Evolutionary conservation across 2,797 vertebrate genomes (phyloP), one percentile per base, ranked within the genome.

Genomic region (Echiichthys vipera): DNA sequence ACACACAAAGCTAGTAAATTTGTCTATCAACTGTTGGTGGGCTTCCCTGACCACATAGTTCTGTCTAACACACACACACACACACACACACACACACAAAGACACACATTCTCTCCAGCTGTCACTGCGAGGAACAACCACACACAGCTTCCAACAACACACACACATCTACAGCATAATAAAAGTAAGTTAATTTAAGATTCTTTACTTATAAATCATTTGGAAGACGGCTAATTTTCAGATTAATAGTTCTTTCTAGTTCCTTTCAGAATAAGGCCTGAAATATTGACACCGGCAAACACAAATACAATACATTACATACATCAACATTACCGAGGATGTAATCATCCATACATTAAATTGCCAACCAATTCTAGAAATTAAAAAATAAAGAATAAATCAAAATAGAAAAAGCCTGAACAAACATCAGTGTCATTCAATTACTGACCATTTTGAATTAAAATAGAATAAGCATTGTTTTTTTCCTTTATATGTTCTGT

Each of bases 61-160:
- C n/a, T 46, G 27, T 13, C 22, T 56, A 15, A 47, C 53, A 59
- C 70, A 39, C 54, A 5, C 17, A 45, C 57, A 29, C 42, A 36
- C 54, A 25, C 45, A 36, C 49, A 25, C 27, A 13, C 49, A 25
- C 59, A 50, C 46, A 64, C 34, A 61, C 40, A 69, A 43, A 80
- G 32, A 57, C 67, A 72, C 68, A 61, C 65, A 49, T 25, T 71
- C 13, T 12, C n/a, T 43, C 42, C 87, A 88, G 79, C 79, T 85
- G 85, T 73, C 73, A 46, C 65, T 34, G 15, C 32, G 49, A 74
- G 42, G 51, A 40, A 75, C 71, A 66, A 56, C 36, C 49, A 70
- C 68, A 45, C 47, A 69, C 59, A 55, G 20, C 51, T 62, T 56
- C 20, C 7, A 30, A 30, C 4, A 17, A 5, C 47, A 61, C 22